Conservation (phyloP, 2,113 vertebrate species). For the Accipiter virgatus region DNA sequence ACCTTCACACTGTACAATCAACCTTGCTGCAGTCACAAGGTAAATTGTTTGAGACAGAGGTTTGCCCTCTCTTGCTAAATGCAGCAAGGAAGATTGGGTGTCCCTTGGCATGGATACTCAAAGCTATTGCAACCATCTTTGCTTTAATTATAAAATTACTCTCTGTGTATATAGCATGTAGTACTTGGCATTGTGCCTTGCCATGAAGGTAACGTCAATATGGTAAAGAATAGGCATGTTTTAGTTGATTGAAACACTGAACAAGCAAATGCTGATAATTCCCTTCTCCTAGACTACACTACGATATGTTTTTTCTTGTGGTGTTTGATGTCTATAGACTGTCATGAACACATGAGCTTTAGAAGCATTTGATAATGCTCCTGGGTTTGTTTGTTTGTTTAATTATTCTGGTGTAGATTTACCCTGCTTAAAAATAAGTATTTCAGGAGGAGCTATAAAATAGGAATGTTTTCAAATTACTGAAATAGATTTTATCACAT, state of each 20-base stretch:
- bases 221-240: not conserved
- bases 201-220: not conserved
- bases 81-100: not conserved
- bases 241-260: not conserved
- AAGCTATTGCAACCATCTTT: not conserved
- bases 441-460: not conserved
- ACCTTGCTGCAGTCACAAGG: not conserved
- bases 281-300: not conserved
- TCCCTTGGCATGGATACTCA: not conserved
- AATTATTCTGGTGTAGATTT: not conserved
- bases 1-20: not conserved
- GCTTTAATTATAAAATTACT: not conserved
- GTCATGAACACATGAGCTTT: not conserved
- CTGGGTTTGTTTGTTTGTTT: not conserved
- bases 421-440: not conserved
- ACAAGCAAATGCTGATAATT: not conserved
- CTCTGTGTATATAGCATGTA: not conserved
- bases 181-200: not conserved
- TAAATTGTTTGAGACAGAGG: not conserved
- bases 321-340: not conserved
- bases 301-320: not conserved
- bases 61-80: not conserved
- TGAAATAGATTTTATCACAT: not conserved
- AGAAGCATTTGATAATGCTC: not conserved
- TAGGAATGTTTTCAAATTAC: not conserved